Evolutionary conservation across 2,797 vertebrate species (phyloP), one percentile per base, ranked within the genome.

Genomic region (Sciaenops ocellatus): DNA sequence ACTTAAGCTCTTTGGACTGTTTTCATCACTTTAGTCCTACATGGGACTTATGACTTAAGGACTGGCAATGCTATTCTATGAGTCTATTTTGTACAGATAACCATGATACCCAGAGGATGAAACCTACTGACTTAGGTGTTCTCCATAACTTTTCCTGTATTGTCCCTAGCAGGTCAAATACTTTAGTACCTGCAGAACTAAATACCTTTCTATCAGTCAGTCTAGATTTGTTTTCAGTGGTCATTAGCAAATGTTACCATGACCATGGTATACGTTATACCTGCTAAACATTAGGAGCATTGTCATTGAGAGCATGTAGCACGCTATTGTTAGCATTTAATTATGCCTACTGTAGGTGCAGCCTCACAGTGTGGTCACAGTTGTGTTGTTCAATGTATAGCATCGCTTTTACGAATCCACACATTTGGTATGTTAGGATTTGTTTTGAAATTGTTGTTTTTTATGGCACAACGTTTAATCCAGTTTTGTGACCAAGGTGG

Each of bases 341-440:
- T 22, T 63, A 4, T 47, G 44, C 20, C 26, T 15, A 38, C 13
- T 44, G 42, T 20, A 28, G 16, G 22, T 28, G 26, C 22, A 13
- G 16, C 44, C 16, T 30, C 24, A 42, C 38, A 24, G 4, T 46
- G 42, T 20, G 38, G n/a, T 12, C 12, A 13, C 3, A 42, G 13
- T 61, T 5, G 38, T n/a, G 16, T 48, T 8, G 7, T 54, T 26
- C 44, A 71, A 61, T 61, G 48, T 65, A 52, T 7, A 59, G 28
- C 13, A 8, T 50, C 44, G 13, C 46, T 54, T 48, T 57, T 46
- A 60, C 16, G 52, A 56, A 46, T 72, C 67, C 18, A 46, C 50
- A 79, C 18, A 71, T 75, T 34, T 34, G 34, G 34, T 60, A 34
- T 46, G 24, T 55, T 41, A 44, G 20, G 20, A 12, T 51, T 30